A percentile compares a stretch with the other conserved stretches of the same genome.
These are phyloP conservation scores for Cirrhinus mrigala DNA, from an alignment of 2,797 vertebrate genomes.

Conservation along the genomic window DNA sequence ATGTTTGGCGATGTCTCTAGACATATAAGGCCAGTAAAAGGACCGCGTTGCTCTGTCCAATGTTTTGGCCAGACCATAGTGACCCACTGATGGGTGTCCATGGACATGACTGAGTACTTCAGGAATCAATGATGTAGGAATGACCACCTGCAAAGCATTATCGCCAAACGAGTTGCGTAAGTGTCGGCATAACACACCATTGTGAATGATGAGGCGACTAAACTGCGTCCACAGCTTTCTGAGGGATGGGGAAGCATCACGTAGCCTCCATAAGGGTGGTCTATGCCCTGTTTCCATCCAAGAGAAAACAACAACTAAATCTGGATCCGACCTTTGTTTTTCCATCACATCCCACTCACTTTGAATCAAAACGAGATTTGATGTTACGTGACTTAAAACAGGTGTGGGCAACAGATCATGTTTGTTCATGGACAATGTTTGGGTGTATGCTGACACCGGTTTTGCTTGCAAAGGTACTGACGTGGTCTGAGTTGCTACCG, in stretches of 20 bases:
- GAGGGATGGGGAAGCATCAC: not conserved
- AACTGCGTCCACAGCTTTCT: not conserved
- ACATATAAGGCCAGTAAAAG: slow-evolving; percentile 44
- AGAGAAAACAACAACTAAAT: not conserved
- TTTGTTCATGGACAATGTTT: not conserved
- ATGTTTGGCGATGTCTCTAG: slow-evolving; percentile 5
- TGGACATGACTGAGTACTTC: not conserved
- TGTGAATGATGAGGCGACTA: not conserved
- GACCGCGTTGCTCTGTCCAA: not conserved
- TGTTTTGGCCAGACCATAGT: slow-evolving; percentile 21
- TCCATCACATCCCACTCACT: not conserved
- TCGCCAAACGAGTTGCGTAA: not conserved
- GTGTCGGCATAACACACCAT: not conserved
- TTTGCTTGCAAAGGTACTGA: not conserved
- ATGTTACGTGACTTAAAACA: not conserved
- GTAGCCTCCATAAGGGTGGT: not conserved
- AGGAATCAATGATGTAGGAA: not conserved
- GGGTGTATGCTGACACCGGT: not conserved
- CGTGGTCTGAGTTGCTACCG: not conserved
- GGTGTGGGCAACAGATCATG: not conserved
- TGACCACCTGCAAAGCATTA: not conserved
- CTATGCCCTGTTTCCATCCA: not conserved
- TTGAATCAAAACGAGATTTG: not conserved
- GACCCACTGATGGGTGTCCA: slow-evolving; percentile 16
- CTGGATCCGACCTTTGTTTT: not conserved